phyloP scores from a whole-genome alignment of 2,113 vertebrate genomes.

The Pseudopipra pipra region DNA sequence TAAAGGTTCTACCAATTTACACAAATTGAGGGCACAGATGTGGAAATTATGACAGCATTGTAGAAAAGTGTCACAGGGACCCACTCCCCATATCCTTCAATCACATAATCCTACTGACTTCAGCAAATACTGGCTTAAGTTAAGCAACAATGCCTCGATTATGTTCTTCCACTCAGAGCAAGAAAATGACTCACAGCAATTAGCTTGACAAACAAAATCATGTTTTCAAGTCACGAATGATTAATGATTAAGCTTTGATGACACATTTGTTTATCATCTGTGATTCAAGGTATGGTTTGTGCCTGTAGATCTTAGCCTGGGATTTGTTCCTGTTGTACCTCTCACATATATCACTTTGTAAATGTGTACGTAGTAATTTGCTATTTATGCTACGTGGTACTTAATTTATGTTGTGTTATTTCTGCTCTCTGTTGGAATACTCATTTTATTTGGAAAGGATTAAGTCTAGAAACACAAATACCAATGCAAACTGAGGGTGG shows the following conservation, averaged over 20 bases:
- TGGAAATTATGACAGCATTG: neutral
- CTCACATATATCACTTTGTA: neutral
- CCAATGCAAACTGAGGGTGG: neutral
- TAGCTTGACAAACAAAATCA: conserved; percentile 3
- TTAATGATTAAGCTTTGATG: conserved; percentile 3
- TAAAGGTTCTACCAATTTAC: neutral
- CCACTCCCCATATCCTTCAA: neutral
- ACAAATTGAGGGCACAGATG: neutral
- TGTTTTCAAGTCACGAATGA: neutral
- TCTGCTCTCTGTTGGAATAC: neutral
- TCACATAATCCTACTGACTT: neutral
- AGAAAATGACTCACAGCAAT: conserved; percentile 6
- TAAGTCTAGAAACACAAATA: neutral
- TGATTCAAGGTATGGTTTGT: neutral
- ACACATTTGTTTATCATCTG: neutral
- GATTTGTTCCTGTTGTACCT: neutral
- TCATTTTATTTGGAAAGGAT: neutral
- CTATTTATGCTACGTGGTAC: neutral
- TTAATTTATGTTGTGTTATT: neutral
- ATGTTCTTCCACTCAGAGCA: neutral
- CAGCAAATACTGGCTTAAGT: neutral
- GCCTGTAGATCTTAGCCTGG: neutral
- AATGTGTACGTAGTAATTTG: neutral
- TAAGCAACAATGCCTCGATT: neutral
- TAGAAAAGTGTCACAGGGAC: neutral